These are phyloP conservation scores for Rhynchonycteris naso DNA, from an alignment of 2,797 vertebrate genomes.

Conservation along the genomic window DNA sequence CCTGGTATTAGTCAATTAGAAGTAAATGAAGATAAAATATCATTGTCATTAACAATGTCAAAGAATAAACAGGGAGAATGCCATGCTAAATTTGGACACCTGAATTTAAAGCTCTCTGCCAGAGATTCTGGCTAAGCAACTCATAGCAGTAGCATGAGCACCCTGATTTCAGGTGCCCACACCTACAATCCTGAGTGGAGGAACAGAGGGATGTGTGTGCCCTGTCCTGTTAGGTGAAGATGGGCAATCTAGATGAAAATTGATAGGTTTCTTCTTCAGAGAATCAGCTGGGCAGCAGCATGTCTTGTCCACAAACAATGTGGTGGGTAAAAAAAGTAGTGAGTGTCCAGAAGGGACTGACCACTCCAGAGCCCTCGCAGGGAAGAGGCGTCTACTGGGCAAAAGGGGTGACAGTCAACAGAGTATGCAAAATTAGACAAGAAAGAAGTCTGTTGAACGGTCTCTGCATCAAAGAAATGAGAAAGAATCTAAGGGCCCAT, in stretches of 20 bases:
- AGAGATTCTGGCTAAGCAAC: background rate
- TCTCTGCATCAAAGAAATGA: background rate
- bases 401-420: background rate
- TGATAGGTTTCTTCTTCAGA: background rate
- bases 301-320: background rate
- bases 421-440: background rate
- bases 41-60: background rate
- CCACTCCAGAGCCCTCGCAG: background rate
- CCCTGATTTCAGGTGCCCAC: background rate
- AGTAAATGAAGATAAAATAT: background rate
- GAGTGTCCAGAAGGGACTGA: background rate
- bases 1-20: background rate
- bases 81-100: background rate
- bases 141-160: background rate
- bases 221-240: accelerated
- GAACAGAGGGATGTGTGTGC: accelerated
- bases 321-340: background rate
- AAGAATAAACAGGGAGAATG: background rate
- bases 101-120: background rate
- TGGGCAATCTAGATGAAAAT: too few relatives aligned
- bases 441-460: background rate
- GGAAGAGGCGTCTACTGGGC: background rate
- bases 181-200: background rate
- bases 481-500: background rate
- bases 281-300: accelerated